phyloP scores from a whole-genome alignment of 2,888 invertebrate genomes.

The Campoplex capitator region DNA sequence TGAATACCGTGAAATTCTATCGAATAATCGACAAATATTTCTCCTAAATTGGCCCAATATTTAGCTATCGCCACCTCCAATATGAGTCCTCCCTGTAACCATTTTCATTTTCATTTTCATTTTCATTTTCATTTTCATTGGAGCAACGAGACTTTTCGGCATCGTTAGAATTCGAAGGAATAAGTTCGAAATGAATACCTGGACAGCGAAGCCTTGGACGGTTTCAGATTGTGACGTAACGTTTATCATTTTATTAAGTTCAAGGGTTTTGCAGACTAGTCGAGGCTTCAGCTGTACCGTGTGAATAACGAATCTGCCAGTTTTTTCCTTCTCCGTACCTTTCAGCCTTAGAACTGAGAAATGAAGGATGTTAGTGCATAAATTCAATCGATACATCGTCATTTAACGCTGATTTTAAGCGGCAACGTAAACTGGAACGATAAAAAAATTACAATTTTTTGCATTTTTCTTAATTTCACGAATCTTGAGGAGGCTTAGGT shows the following conservation, averaged over 20 bases:
- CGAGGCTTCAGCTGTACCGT: conserved; percentile 94
- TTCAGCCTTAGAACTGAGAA: conserved; percentile 86
- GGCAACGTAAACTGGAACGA: conserved; percentile 26
- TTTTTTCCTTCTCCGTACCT: conserved; percentile 87
- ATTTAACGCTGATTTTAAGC: too few relatives aligned
- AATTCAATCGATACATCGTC: too few relatives aligned
- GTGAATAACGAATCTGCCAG: conserved; percentile 94
- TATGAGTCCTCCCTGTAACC: conserved; percentile 89
- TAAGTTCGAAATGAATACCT: conserved; percentile 85
- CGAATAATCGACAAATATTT: conserved; percentile 90
- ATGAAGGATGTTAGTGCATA: neutral
- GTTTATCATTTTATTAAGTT: conserved; percentile 91
- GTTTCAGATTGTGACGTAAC: conserved; percentile 90
- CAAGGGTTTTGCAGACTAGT: conserved; percentile 91
- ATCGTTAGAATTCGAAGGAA: neutral
- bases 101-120: neutral
- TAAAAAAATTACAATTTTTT: neutral
- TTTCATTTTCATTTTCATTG: neutral
- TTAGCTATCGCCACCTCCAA: conserved; percentile 96
- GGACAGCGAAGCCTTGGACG: conserved; percentile 90
- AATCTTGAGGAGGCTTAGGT: neutral
- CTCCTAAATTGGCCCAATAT: conserved; percentile 97
- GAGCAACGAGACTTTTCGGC: too few relatives aligned
- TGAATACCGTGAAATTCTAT: conserved; percentile 93
- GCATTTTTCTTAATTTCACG: neutral